Evolutionary conservation across 2,888 invertebrate species (phyloP).

Genomic region (Argyra leucocephala): DNA sequence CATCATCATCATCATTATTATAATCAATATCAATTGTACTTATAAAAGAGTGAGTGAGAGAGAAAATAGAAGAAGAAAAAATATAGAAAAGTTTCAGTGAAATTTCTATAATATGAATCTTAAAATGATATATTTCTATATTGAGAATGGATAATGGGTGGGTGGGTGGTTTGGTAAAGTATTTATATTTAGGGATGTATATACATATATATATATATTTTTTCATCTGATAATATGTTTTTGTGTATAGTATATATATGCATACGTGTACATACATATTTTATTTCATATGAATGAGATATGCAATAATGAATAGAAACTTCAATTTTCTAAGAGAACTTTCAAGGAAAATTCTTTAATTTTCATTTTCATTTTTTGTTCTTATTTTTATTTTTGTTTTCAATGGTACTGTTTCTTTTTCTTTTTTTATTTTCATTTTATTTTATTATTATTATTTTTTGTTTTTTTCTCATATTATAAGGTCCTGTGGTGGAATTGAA

Average conservation of each 20-base stretch:
- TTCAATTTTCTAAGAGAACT: neutral
- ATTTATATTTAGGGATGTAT: no score
- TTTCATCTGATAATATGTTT: no score
- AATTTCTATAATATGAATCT: neutral
- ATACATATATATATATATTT: no score
- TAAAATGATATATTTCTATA: neutral
- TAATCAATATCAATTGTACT: neutral
- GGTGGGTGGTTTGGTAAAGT: neutral
- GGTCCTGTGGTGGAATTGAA: neutral
- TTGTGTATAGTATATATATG: neutral
- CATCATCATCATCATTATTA: neutral
- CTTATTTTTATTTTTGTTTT: neutral
- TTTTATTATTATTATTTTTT: neutral
- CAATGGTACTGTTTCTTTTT: neutral
- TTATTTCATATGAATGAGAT: neutral
- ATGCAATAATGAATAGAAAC: neutral
- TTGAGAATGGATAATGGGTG: neutral
- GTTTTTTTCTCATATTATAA: neutral
- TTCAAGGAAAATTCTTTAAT: neutral
- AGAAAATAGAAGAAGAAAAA: neutral
- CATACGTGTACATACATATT: neutral
- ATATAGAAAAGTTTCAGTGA: neutral
- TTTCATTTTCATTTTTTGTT: neutral
- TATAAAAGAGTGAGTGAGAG: neutral
- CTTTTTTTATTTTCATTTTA: neutral